Evolutionary conservation across 2,888 invertebrate genomes (phyloP).

Genomic region (Trichopria drosophilae): DNA sequence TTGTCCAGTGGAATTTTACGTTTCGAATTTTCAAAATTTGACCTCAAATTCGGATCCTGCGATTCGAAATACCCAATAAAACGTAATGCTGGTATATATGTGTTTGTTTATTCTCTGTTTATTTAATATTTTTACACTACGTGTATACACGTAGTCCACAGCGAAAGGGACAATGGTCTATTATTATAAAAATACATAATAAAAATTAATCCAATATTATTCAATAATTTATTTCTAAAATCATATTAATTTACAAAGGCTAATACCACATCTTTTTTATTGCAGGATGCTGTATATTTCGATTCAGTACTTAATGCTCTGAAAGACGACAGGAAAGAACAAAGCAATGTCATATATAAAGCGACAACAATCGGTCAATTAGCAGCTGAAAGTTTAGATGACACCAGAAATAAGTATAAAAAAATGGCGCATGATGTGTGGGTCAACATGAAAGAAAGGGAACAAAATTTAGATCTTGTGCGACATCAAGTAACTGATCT

Average conservation of each 20-base stretch:
- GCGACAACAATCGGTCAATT: conserved; percentile 70
- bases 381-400: conserved; percentile 69
- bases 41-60: too few species aligned
- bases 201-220: too few species aligned
- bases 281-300: conserved; percentile 70
- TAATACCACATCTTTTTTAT: too few species aligned
- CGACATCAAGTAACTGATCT: conserved; percentile 56
- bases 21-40: too few species aligned
- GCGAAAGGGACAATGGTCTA: too few species aligned
- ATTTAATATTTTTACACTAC: conserved; percentile 12
- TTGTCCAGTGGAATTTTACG: too few species aligned
- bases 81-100: too few species aligned
- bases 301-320: conserved; percentile 66
- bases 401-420: conserved; percentile 66
- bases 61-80: too few species aligned
- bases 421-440: conserved; percentile 65
- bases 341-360: conserved; percentile 67
- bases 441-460: conserved; percentile 66
- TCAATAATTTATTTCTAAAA: too few species aligned
- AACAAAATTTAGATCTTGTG: conserved; percentile 62
- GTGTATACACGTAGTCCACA: too few species aligned
- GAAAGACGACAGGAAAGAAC: conserved; percentile 64
- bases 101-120: too few species aligned
- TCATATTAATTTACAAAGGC: too few species aligned
- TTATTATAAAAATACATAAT: not conserved